A percentile compares a stretch with the other conserved stretches of the same genome.
These are phyloP conservation scores for Hypsopygia costalis DNA, from an alignment of 2,888 invertebrate species.

Conservation along the genomic window DNA sequence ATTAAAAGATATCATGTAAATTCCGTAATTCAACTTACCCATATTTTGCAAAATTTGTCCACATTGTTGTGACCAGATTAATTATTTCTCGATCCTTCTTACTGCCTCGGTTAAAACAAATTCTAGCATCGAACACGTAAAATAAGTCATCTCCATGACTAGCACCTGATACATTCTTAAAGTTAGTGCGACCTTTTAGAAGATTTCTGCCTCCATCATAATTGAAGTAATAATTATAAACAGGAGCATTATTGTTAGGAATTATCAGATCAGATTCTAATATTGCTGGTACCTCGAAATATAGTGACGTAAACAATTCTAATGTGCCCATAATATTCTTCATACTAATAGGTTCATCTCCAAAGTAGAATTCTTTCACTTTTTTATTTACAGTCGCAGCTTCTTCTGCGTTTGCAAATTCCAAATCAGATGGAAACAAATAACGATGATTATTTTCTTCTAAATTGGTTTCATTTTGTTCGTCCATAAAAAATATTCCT, in stretches of 20 bases:
- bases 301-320: conserved; percentile 57
- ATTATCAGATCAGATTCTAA: conserved; percentile 46
- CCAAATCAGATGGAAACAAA: conserved; percentile 60
- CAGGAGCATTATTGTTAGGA: conserved; percentile 28
- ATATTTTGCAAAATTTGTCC: conserved; percentile 69
- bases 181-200: conserved; percentile 42
- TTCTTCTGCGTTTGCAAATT: conserved; percentile 46
- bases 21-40: conserved; percentile 47
- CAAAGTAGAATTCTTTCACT: conserved; percentile 64
- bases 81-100: conserved; percentile 45
- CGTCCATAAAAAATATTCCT: conserved; percentile 43
- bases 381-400: conserved; percentile 37
- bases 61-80: conserved; percentile 52
- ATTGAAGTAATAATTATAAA: conserved; percentile 61
- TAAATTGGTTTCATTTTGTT: conserved; percentile 36
- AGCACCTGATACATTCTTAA: conserved; percentile 42
- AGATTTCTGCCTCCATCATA: conserved; percentile 59
- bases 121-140: conserved; percentile 50
- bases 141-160: conserved; percentile 63
- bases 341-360: conserved; percentile 58
- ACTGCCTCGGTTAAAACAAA: conserved; percentile 47
- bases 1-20: too few relatives aligned
- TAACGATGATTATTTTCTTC: conserved; percentile 44
- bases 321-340: conserved; percentile 48
- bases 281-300: conserved; percentile 60